Evolutionary conservation across 2,888 invertebrate species (phyloP).

Genomic region (Drosophila paramelanica): DNA sequence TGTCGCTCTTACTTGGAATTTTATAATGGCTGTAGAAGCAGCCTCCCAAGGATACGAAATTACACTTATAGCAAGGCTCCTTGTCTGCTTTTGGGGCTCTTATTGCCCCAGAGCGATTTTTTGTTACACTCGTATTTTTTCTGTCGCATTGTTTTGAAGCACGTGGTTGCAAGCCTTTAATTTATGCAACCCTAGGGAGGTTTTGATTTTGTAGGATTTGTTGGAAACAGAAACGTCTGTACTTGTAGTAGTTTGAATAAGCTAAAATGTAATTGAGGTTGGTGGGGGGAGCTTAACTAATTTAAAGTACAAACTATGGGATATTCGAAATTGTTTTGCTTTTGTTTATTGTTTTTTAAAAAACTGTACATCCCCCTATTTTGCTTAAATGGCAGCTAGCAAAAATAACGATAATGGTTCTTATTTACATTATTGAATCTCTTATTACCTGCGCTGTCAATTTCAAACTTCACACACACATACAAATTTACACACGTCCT

Average conservation of each 20-base stretch:
- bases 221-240: constrained; percentile 31
- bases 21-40: constrained; percentile 29
- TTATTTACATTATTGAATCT: constrained; percentile 2
- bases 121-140: constrained; percentile 53
- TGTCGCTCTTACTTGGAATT: constrained; percentile 73
- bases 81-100: constrained; percentile 66
- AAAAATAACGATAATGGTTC: background rate
- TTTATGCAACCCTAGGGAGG: constrained; percentile 83
- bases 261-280: constrained; percentile 43
- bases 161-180: constrained; percentile 73
- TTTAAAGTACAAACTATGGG: background rate
- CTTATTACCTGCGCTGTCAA: constrained; percentile 12
- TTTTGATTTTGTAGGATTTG: constrained; percentile 69
- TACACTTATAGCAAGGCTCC: constrained; percentile 61
- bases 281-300: constrained; percentile 39
- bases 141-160: constrained; percentile 34
- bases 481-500: constrained; percentile 1
- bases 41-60: constrained; percentile 75
- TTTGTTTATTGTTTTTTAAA: no score
- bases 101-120: constrained; percentile 77
- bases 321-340: no score
- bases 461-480: constrained; percentile 15
- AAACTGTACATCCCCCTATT: background rate
- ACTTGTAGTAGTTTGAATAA: constrained; percentile 48
- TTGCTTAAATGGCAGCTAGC: background rate